Percentiles rank a stretch among this genome's conserved stretches.
Conservation (phyloP, 2,888 invertebrate species). For the Apoda limacodes region DNA sequence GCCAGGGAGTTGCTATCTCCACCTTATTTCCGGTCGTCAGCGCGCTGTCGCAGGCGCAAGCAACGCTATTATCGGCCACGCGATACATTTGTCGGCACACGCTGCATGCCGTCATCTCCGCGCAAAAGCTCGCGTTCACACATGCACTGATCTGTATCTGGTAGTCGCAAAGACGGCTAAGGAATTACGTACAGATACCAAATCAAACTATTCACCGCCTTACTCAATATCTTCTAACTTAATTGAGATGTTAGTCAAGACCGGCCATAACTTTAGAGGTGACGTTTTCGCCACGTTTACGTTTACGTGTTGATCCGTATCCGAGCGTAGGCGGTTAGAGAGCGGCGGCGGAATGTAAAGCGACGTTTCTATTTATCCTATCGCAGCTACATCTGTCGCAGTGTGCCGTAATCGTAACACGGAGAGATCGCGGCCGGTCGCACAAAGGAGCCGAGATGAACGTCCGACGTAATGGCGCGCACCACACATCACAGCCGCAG, state of each 20-base stretch:
- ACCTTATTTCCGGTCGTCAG: constrained; percentile 66
- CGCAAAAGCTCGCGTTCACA: constrained; percentile 30
- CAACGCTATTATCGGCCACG: constrained; percentile 54
- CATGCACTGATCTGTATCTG: constrained; percentile 47
- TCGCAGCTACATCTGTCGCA: constrained; percentile 59
- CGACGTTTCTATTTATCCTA: constrained; percentile 65
- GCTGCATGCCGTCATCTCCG: constrained; percentile 18
- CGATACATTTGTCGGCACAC: constrained; percentile 66
- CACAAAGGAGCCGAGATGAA: constrained; percentile 65
- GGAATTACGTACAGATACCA: too few species aligned
- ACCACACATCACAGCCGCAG: too few species aligned
- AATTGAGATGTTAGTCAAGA: neutral
- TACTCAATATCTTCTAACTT: too few species aligned
- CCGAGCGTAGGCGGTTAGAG: constrained; percentile 25
- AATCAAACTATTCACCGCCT: too few species aligned
- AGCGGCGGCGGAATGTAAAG: constrained; percentile 56
- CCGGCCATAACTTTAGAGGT: constrained; percentile 23
- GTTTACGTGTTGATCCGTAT: constrained; percentile 44
- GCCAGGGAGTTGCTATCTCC: constrained; percentile 61
- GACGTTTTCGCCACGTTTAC: constrained; percentile 42
- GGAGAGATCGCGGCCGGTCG: constrained; percentile 50
- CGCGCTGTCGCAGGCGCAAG: constrained; percentile 37
- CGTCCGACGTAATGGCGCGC: constrained; percentile 54
- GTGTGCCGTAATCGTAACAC: constrained; percentile 58
- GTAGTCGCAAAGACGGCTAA: constrained; percentile 38